Evolutionary conservation across 2,888 invertebrate genomes (phyloP).

Genomic region (Cosmorhoe ocellata): DNA sequence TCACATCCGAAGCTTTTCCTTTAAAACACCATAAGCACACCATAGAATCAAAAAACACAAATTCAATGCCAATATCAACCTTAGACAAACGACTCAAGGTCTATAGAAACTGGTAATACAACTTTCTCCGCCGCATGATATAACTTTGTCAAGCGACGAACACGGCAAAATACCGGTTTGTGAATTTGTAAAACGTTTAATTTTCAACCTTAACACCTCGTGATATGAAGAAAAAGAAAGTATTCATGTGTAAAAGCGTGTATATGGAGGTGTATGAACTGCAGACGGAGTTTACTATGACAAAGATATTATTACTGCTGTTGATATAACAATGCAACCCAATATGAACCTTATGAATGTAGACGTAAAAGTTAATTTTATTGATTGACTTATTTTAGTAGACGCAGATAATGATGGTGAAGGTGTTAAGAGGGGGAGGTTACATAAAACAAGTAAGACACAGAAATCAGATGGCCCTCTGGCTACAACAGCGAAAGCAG

Average conservation of each 20-base stretch:
- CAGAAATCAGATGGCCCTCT: constrained; percentile 64
- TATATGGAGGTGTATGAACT: constrained; percentile 49
- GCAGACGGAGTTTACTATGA: constrained; percentile 45
- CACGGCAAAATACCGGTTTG: constrained; percentile 51
- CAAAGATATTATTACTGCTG: constrained; percentile 36
- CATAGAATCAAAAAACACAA: constrained; percentile 9
- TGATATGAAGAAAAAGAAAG: constrained; percentile 38
- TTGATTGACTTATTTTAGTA: constrained; percentile 10
- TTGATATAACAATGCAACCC: constrained; percentile 17
- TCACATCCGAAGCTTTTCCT: constrained; percentile 73
- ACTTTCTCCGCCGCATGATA: constrained; percentile 33
- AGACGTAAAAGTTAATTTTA: constrained; percentile 13
- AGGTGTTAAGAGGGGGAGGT: constrained; percentile 52
- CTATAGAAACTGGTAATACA: constrained; percentile 33
- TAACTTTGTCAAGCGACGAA: constrained; percentile 37
- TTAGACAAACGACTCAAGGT: constrained; percentile 31
- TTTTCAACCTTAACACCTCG: constrained; percentile 40
- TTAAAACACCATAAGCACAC: constrained; percentile 52
- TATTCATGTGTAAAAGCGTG: constrained; percentile 29
- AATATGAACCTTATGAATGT: constrained; percentile 35
- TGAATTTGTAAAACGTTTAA: constrained; percentile 34
- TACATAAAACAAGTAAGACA: constrained; percentile 69
- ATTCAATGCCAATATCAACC: constrained; percentile 31
- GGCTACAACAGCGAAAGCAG: constrained; percentile 66
- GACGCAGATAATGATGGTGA: constrained; percentile 1